A percentile compares a stretch with the other conserved stretches of the same genome.
Evolutionary conservation across 1,140 invertebrate genomes (phyloP).

Genomic region (Drosophila rhopaloa): DNA sequence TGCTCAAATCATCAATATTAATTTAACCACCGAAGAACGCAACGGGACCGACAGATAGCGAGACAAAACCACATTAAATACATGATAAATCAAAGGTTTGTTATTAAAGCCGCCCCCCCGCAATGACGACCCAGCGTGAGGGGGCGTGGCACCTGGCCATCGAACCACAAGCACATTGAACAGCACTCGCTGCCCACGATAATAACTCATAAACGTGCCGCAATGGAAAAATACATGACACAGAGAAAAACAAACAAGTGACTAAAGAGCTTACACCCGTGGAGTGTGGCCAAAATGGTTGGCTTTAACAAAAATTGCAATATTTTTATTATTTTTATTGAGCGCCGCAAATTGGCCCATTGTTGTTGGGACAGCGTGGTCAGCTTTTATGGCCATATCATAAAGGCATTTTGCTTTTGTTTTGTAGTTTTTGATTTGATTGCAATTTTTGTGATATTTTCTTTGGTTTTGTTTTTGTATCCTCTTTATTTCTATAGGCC

Average conservation of each 20-base stretch:
- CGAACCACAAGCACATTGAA: slow-evolving; percentile 28
- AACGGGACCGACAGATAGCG: slow-evolving; percentile 19
- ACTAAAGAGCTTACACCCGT: slow-evolving; percentile 40
- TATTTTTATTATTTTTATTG: slow-evolving; percentile 71
- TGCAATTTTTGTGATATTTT: slow-evolving; percentile 47
- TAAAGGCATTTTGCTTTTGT: slow-evolving; percentile 68
- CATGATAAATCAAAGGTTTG: slow-evolving; percentile 64
- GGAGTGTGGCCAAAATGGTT: slow-evolving; percentile 23
- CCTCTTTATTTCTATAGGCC: slow-evolving; percentile 26
- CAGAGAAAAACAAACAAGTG: neutral
- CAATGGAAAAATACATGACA: slow-evolving; percentile 18
- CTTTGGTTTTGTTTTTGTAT: slow-evolving; percentile 2
- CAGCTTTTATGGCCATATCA: slow-evolving; percentile 70
- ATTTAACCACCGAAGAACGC: slow-evolving; percentile 12
- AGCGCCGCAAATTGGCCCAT: slow-evolving; percentile 64
- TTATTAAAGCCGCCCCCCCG: slow-evolving; percentile 32
- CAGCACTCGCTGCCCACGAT: slow-evolving; percentile 25
- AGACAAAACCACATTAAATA: slow-evolving; percentile 64
- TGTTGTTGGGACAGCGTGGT: slow-evolving; percentile 47
- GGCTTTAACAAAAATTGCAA: slow-evolving; percentile 66
- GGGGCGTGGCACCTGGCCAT: slow-evolving; percentile 32
- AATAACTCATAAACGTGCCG: slow-evolving; percentile 58
- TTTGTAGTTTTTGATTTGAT: slow-evolving; percentile 71
- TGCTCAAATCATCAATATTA: slow-evolving; percentile 63
- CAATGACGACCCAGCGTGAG: slow-evolving; percentile 1